These are phyloP conservation scores for Gulo gulo DNA, from an alignment of 2,113 vertebrate genomes.

Conservation along the genomic window DNA sequence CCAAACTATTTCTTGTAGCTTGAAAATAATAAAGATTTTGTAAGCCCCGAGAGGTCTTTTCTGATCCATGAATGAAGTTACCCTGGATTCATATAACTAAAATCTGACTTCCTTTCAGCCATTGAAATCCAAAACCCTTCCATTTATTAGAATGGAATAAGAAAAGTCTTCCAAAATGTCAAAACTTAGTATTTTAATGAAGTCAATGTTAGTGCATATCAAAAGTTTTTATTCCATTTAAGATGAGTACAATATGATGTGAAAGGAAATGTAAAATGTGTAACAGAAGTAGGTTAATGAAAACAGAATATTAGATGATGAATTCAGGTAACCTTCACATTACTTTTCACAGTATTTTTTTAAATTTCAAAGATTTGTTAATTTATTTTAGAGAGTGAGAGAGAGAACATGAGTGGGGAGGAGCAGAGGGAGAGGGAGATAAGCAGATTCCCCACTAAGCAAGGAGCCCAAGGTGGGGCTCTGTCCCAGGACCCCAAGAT, in stretches of 20 bases:
- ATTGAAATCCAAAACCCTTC: constrained; percentile 81
- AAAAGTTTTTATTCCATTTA: constrained; percentile 70
- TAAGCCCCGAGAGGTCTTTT: constrained; percentile 83
- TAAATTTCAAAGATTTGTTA: not conserved
- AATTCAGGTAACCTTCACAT: not conserved
- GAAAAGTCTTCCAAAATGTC: constrained; percentile 76
- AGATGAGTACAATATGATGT: constrained; percentile 39
- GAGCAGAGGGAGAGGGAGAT: not conserved
- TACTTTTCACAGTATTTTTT: not conserved
- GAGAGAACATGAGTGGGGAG: not conserved
- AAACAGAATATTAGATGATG: not conserved
- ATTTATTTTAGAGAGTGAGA: not conserved
- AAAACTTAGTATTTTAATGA: constrained; percentile 75
- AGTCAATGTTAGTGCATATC: constrained; percentile 66
- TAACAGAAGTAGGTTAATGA: not conserved
- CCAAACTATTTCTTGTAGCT: constrained; percentile 82
- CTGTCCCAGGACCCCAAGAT: not conserved
- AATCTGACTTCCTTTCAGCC: constrained; percentile 79
- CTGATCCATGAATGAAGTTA: constrained; percentile 85
- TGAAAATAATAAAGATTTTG: constrained; percentile 87
- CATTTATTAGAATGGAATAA: constrained; percentile 80
- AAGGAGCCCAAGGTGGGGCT: not conserved
- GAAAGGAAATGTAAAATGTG: not conserved
- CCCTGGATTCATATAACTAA: constrained; percentile 82
- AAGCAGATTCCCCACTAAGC: not conserved